Evolutionary conservation across 2,797 vertebrate species (phyloP).

Genomic region (Macropus fuliginosus): DNA sequence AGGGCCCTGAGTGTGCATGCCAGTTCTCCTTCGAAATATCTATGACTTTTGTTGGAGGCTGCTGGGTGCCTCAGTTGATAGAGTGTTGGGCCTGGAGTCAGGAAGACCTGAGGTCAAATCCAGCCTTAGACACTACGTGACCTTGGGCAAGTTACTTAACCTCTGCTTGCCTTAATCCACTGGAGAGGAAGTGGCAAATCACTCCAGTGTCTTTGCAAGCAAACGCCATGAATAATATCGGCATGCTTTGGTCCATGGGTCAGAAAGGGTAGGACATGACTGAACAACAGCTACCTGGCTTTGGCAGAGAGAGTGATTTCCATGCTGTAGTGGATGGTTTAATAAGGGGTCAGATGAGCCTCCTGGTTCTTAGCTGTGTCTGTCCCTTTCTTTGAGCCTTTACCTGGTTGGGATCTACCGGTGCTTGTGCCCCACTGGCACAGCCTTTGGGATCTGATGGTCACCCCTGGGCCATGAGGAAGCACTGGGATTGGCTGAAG

Average conservation of each 20-base stretch:
- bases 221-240: no score
- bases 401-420: not conserved
- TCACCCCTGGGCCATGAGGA: no score
- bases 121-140: not conserved
- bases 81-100: not conserved
- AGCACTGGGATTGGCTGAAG: no score
- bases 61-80: not conserved
- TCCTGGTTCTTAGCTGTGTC: not conserved
- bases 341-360: no score
- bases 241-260: no score
- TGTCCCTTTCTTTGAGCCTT: no score
- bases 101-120: not conserved
- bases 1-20: not conserved
- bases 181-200: no score
- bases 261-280: not conserved
- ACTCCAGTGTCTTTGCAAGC: not conserved
- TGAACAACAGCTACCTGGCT: not conserved
- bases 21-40: not conserved
- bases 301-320: not conserved
- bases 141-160: not conserved
- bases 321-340: not conserved
- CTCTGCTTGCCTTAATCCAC: no score
- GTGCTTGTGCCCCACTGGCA: not conserved
- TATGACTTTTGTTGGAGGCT: not conserved
- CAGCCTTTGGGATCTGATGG: not conserved